Conservation (phyloP, 64 coral and sea anemone species). For the Stylophora pistillata region DNA sequence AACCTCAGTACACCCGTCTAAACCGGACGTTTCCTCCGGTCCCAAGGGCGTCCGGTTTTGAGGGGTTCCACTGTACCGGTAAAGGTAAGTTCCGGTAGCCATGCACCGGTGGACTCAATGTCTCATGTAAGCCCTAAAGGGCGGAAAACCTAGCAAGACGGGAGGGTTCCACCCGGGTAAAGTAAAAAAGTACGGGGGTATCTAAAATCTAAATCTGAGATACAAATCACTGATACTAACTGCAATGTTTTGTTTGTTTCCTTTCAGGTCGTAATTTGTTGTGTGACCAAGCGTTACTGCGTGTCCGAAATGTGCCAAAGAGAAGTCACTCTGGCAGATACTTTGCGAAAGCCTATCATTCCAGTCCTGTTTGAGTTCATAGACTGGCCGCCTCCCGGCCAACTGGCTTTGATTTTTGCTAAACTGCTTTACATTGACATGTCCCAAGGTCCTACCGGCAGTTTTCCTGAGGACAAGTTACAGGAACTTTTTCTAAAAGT, state of each 20-base stretch:
- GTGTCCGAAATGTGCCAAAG: slow-evolving; percentile 81
- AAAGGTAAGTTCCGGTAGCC: too few species aligned
- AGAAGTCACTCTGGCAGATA: slow-evolving; percentile 69
- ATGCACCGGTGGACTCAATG: too few species aligned
- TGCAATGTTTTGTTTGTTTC: background rate
- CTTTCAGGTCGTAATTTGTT: slow-evolving; percentile 63
- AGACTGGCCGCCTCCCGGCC: slow-evolving; percentile 71
- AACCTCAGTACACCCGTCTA: too few species aligned
- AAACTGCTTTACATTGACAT: slow-evolving; percentile 86
- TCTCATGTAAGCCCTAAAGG: too few species aligned
- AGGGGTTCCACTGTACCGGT: too few species aligned
- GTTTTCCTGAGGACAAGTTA: slow-evolving; percentile 25
- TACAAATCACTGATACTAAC: too few species aligned
- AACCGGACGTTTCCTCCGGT: too few species aligned
- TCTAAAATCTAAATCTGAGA: too few species aligned
- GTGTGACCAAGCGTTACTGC: slow-evolving; percentile 69
- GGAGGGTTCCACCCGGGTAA: too few species aligned
- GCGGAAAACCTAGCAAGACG: too few species aligned
- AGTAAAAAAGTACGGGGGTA: too few species aligned
- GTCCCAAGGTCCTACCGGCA: slow-evolving; percentile 24
- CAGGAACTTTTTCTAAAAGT: slow-evolving; percentile 35
- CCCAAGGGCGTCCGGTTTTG: too few species aligned
- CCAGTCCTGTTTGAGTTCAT: slow-evolving; percentile 66
- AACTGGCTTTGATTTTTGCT: slow-evolving; percentile 65
- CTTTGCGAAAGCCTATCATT: slow-evolving; percentile 64